Evolutionary conservation across 2,797 vertebrate genomes (phyloP).

Genomic region (Cyclura pinguis): DNA sequence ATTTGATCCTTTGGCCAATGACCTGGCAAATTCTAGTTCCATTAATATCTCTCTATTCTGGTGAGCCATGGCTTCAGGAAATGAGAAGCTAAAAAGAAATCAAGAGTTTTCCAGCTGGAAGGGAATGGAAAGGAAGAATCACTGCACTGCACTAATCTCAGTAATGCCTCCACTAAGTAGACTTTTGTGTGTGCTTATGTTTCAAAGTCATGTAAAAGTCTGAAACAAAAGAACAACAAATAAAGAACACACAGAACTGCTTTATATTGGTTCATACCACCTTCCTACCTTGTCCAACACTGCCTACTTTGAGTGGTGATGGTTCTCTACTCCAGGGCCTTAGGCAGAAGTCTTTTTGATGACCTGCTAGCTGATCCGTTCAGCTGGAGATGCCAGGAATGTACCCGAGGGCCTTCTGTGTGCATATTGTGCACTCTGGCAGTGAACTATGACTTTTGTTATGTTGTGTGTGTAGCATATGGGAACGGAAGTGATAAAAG

Average conservation of each 20-base stretch:
- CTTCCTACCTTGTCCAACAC: not conserved
- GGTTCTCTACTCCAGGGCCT: too few species aligned
- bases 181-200: not conserved
- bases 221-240: not conserved
- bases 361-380: too few species aligned
- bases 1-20: slow-evolving; percentile 31
- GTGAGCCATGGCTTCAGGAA: not conserved
- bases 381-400: not conserved
- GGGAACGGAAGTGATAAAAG: not conserved
- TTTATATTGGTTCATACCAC: not conserved
- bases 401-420: not conserved
- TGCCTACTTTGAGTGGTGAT: not conserved
- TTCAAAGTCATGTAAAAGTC: not conserved
- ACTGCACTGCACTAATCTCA: not conserved
- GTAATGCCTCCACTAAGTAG: not conserved
- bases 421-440: not conserved
- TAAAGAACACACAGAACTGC: not conserved
- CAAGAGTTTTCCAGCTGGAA: not conserved
- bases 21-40: not conserved
- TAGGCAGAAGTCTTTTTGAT: too few species aligned
- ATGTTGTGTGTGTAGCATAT: not conserved
- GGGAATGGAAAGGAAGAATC: not conserved
- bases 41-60: not conserved
- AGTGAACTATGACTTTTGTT: not conserved
- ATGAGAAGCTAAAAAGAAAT: not conserved